phyloP scores from a whole-genome alignment of 2,113 vertebrate species.

The Oxygymnocypris stewartii region DNA sequence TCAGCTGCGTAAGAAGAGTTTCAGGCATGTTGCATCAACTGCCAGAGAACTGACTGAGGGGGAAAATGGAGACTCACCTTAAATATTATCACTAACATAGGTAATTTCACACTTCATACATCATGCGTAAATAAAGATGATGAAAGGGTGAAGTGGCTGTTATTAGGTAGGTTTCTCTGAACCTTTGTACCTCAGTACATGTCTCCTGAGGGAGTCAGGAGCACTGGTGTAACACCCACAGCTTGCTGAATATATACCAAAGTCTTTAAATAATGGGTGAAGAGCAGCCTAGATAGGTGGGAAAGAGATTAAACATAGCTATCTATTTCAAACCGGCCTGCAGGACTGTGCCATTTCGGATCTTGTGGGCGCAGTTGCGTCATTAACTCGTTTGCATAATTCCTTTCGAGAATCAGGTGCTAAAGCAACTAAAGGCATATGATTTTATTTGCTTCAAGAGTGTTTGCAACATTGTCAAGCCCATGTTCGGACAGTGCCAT shows the following conservation, averaged over 20 bases:
- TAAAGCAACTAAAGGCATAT: not conserved
- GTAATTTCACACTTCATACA: constrained; percentile 42
- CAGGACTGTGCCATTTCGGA: not conserved
- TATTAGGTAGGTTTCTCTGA: constrained; percentile 60
- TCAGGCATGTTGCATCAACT: constrained; percentile 27
- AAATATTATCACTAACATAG: constrained; percentile 20
- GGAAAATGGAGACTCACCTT: not conserved
- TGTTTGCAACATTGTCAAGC: constrained; percentile 51
- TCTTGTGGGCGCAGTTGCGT: not conserved
- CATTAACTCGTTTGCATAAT: not conserved
- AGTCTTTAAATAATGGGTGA: not conserved
- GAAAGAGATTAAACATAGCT: not conserved
- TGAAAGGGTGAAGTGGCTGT: constrained; percentile 58
- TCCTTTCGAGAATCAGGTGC: not conserved
- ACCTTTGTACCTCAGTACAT: constrained; percentile 62
- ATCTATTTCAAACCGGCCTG: not conserved
- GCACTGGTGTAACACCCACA: constrained; percentile 58
- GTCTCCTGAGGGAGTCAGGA: constrained; percentile 64
- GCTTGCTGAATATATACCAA: not conserved
- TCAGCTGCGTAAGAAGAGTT: constrained; percentile 12
- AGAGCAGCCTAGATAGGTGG: not conserved
- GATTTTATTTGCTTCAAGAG: not conserved
- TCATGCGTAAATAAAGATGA: constrained; percentile 51
- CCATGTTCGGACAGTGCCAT: constrained; percentile 25
- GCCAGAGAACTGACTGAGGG: not conserved